phyloP scores from a whole-genome alignment of 2,113 vertebrate species.

The Myotis yumanensis region DNA sequence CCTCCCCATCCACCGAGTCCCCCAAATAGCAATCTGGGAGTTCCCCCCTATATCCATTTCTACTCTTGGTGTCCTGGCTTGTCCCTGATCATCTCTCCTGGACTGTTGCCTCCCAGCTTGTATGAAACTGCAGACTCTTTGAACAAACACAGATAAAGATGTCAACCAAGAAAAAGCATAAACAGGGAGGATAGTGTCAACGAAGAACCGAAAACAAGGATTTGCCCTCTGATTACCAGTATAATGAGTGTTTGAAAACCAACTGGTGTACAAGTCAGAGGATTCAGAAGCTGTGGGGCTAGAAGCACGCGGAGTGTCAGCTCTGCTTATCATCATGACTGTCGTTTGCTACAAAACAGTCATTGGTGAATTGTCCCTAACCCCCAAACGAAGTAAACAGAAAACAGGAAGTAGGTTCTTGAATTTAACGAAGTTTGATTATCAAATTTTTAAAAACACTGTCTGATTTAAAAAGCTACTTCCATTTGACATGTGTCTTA shows the following conservation, averaged over 20 bases:
- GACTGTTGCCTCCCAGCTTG: background rate
- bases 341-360: background rate
- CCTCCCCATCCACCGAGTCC: background rate
- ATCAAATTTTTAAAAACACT: slow-evolving; percentile 50
- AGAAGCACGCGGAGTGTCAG: background rate
- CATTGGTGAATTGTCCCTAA: background rate
- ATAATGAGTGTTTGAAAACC: background rate
- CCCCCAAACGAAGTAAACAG: background rate
- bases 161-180: slow-evolving; percentile 52
- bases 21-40: background rate
- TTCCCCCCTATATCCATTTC: background rate
- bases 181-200: background rate
- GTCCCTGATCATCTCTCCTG: background rate
- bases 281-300: background rate
- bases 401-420: background rate
- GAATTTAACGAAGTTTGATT: background rate
- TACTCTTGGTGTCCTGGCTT: background rate
- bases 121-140: background rate
- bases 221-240: background rate
- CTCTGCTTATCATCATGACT: background rate
- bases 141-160: background rate
- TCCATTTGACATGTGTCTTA: slow-evolving; percentile 58
- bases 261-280: background rate
- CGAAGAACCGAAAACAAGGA: background rate
- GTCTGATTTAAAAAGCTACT: slow-evolving; percentile 55